These are phyloP conservation scores for Danio tinwini DNA, from an alignment of 2,797 vertebrate genomes.

Conservation along the genomic window DNA sequence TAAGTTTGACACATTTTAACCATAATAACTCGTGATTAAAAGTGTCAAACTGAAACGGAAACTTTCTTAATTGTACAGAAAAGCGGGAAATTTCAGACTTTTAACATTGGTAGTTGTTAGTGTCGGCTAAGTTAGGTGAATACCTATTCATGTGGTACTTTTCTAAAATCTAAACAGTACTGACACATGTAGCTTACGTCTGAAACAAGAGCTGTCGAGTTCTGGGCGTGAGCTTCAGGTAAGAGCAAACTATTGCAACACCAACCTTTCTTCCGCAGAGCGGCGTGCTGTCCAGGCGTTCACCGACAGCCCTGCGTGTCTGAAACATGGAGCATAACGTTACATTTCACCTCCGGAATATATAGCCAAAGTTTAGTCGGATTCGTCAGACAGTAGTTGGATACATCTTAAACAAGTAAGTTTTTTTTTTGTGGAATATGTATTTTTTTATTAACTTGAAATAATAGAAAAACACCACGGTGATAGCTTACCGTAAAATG, in stretches of 20 bases:
- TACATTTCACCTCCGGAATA: not conserved
- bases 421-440: too few species aligned
- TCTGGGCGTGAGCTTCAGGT: conserved; percentile 67
- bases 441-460: not conserved
- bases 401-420: conserved; percentile 22
- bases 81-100: not conserved
- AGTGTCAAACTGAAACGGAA: not conserved
- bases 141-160: not conserved
- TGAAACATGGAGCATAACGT: not conserved
- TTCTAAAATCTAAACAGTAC: not conserved
- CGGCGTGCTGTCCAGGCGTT: too few species aligned
- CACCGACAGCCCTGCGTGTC: not conserved
- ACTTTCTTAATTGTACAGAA: too few species aligned
- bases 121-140: not conserved
- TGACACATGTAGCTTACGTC: not conserved
- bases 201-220: conserved; percentile 41
- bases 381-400: not conserved
- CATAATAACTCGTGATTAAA: not conserved
- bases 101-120: not conserved
- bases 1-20: not conserved
- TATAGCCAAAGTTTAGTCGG: not conserved
- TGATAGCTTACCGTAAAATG: not conserved
- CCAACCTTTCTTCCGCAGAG: not conserved
- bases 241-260: conserved; percentile 53
- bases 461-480: not conserved